A percentile compares a stretch with the other conserved stretches of the same genome.
phyloP scores from a whole-genome alignment of 2,888 invertebrate species.

The Artemia sinica region DNA sequence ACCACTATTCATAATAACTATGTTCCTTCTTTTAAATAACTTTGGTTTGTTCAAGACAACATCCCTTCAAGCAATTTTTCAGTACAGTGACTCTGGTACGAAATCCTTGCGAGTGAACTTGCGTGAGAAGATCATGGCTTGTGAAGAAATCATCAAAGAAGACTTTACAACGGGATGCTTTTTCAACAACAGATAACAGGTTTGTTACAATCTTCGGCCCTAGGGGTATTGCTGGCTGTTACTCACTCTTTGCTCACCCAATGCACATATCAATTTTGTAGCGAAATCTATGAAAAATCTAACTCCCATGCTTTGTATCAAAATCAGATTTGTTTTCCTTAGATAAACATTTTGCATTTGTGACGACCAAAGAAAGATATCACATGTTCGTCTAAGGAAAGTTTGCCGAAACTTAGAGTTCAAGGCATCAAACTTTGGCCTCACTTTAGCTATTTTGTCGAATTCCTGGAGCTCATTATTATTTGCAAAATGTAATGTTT shows the following conservation, averaged over 20 bases:
- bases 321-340: background rate
- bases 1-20: background rate
- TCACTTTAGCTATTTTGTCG: background rate
- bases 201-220: background rate
- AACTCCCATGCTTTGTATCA: background rate
- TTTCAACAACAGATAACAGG: conserved; percentile 2
- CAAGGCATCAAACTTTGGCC: background rate
- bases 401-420: background rate
- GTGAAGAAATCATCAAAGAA: too few relatives aligned
- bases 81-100: background rate
- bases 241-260: background rate
- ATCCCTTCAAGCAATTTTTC: conserved; percentile 9
- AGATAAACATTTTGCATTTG: conserved; percentile 4
- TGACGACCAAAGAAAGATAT: conserved; percentile 6
- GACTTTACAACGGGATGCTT: background rate
- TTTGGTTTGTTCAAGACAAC: too few relatives aligned
- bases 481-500: conserved; percentile 9
- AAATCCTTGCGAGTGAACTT: background rate
- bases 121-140: too few relatives aligned
- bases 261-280: background rate
- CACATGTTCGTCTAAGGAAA: background rate
- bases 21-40: too few relatives aligned
- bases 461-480: background rate
- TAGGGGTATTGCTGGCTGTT: conserved; percentile 6
- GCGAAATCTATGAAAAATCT: background rate